A percentile compares a stretch with the other conserved stretches of the same genome.
phyloP scores from a whole-genome alignment of 2,797 vertebrate species.

The Octomys mimax region DNA sequence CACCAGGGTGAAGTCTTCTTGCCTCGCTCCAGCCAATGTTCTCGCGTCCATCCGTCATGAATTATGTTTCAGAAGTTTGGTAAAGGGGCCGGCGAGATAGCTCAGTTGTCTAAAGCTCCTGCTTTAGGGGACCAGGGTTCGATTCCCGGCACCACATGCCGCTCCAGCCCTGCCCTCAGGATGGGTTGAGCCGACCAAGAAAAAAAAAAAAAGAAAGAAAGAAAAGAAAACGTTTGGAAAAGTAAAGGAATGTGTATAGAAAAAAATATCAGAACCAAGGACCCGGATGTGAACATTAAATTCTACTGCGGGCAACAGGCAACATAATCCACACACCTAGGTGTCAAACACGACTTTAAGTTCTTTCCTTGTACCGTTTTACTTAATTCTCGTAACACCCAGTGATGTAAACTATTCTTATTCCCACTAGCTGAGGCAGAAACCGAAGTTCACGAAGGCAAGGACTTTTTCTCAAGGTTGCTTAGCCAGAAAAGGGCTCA shows the following conservation, averaged over 20 bases:
- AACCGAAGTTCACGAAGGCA: neutral
- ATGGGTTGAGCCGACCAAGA: too few species aligned
- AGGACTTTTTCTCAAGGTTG: neutral
- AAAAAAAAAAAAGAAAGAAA: too few species aligned
- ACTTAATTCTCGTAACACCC: neutral
- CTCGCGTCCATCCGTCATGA: neutral
- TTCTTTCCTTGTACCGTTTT: neutral
- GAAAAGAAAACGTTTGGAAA: slow-evolving; percentile 15
- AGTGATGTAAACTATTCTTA: neutral
- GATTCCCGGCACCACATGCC: too few species aligned
- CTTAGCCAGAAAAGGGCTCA: neutral
- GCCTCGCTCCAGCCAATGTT: neutral
- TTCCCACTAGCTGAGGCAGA: neutral
- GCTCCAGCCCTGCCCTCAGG: too few species aligned
- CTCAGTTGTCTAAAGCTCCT: too few species aligned
- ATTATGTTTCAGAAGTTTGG: slow-evolving; percentile 16
- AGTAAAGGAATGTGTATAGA: neutral
- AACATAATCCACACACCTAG: too few species aligned
- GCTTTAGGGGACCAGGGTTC: too few species aligned
- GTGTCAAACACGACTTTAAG: neutral
- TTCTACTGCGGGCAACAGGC: neutral
- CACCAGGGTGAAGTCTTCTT: neutral
- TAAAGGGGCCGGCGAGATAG: neutral
- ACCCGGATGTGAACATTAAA: neutral
- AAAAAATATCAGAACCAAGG: slow-evolving; percentile 42